These are phyloP conservation scores for Clanis bilineata DNA, from an alignment of 2,888 invertebrate species.

Conservation along the genomic window DNA sequence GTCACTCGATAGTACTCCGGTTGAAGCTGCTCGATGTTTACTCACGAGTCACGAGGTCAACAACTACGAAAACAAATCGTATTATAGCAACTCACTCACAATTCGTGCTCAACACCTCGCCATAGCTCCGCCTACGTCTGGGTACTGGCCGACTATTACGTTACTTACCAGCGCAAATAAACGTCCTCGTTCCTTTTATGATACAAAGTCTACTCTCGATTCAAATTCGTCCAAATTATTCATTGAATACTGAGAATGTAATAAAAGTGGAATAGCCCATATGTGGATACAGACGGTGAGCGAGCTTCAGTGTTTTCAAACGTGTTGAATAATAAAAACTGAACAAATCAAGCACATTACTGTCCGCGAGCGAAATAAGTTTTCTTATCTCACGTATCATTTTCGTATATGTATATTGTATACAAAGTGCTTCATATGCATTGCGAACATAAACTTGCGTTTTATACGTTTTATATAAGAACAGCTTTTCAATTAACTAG, in stretches of 20 bases:
- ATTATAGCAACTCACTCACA: slow-evolving; percentile 31
- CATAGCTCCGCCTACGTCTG: neutral
- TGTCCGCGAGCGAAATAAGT: neutral
- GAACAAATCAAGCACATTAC: neutral
- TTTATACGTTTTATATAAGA: too few species aligned
- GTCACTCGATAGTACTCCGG: slow-evolving; percentile 32
- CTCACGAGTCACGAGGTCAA: slow-evolving; percentile 42
- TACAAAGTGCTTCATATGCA: neutral
- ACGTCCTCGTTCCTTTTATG: neutral
- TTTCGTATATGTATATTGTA: neutral
- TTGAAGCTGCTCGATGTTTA: slow-evolving; percentile 2
- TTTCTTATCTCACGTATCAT: neutral
- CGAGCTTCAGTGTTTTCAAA: neutral
- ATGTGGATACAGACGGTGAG: neutral
- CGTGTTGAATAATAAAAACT: slow-evolving; percentile 8
- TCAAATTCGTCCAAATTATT: slow-evolving; percentile 33
- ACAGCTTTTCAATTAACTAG: neutral
- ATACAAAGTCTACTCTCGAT: slow-evolving; percentile 24
- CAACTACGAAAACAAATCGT: slow-evolving; percentile 42
- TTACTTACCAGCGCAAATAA: neutral
- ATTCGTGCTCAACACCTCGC: slow-evolving; percentile 19
- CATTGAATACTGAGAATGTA: slow-evolving; percentile 28
- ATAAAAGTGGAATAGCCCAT: slow-evolving; percentile 5
- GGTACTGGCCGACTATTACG: neutral
- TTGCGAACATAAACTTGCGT: neutral